Evolutionary conservation across 2,113 vertebrate species (phyloP).

Genomic region (Notechis scutatus): DNA sequence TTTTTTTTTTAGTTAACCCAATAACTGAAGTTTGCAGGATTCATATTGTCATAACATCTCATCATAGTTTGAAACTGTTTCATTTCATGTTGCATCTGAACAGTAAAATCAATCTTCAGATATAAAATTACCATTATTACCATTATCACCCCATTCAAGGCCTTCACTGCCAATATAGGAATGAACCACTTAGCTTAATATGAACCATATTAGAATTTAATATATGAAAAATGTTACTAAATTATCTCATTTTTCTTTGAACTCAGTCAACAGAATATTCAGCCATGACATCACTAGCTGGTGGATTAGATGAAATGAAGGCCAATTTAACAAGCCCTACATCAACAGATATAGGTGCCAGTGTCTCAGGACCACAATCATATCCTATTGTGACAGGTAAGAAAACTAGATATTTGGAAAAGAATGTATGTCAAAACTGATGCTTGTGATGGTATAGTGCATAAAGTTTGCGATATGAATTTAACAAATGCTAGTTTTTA

Average conservation of each 20-base stretch:
- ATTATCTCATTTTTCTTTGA: constrained; percentile 48
- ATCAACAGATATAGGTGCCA: constrained; percentile 86
- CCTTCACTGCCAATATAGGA: neutral
- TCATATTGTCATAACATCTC: neutral
- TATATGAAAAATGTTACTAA: constrained; percentile 37
- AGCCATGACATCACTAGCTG: constrained; percentile 90
- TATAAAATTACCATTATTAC: neutral
- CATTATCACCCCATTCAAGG: neutral
- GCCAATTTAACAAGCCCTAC: constrained; percentile 87
- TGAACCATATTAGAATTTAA: constrained; percentile 7
- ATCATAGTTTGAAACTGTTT: neutral
- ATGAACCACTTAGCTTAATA: neutral
- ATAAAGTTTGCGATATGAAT: neutral
- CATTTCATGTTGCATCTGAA: neutral
- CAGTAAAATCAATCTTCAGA: neutral
- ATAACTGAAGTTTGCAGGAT: neutral
- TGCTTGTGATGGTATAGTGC: neutral
- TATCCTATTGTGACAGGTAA: constrained; percentile 95
- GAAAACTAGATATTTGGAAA: neutral
- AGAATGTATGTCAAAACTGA: neutral
- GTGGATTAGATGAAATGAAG: constrained; percentile 98
- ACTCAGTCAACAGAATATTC: constrained; percentile 91
- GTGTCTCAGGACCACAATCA: constrained; percentile 88
- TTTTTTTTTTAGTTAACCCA: neutral
- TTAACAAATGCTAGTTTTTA: neutral